phyloP scores from a whole-genome alignment of 2,113 vertebrate genomes.

The Lota lota region DNA sequence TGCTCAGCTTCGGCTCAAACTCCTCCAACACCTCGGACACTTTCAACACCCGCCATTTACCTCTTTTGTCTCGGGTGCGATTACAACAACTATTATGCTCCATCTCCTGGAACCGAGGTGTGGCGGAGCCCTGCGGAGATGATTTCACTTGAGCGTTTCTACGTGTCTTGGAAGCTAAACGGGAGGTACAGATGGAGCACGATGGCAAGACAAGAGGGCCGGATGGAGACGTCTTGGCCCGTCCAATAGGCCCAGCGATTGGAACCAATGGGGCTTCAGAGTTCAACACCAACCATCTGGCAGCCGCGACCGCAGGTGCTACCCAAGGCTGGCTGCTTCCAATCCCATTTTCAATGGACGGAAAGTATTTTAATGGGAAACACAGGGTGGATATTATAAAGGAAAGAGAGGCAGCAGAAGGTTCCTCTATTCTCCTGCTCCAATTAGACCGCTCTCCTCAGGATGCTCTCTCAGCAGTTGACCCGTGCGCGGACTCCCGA shows the following conservation, averaged over 20 bases:
- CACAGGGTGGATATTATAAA: conserved; percentile 46
- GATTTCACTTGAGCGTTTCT: not conserved
- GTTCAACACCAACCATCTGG: conserved; percentile 51
- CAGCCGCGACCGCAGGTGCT: conserved; percentile 48
- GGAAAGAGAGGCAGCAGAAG: conserved; percentile 37
- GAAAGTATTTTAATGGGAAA: conserved; percentile 73
- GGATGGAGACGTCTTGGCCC: conserved; percentile 31
- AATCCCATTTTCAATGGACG: conserved; percentile 50
- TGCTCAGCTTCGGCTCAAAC: too few relatives aligned
- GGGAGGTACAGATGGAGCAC: not conserved
- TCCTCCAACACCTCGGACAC: too few relatives aligned
- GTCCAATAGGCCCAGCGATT: conserved; percentile 15
- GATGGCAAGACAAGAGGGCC: too few relatives aligned
- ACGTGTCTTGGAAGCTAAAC: not conserved
- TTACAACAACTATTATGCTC: too few relatives aligned
- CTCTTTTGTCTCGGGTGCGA: too few relatives aligned
- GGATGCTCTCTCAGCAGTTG: conserved; percentile 35
- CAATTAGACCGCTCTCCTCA: conserved; percentile 55
- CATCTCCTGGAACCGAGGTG: too few relatives aligned
- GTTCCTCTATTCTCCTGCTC: conserved; percentile 44
- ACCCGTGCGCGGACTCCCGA: too few relatives aligned
- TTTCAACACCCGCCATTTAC: too few relatives aligned
- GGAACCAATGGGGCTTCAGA: conserved; percentile 25
- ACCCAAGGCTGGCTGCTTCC: conserved; percentile 60
- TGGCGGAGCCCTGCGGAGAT: not conserved